These are phyloP conservation scores for Chaitophorus viminalis DNA, from an alignment of 2,888 invertebrate genomes.

Conservation along the genomic window DNA sequence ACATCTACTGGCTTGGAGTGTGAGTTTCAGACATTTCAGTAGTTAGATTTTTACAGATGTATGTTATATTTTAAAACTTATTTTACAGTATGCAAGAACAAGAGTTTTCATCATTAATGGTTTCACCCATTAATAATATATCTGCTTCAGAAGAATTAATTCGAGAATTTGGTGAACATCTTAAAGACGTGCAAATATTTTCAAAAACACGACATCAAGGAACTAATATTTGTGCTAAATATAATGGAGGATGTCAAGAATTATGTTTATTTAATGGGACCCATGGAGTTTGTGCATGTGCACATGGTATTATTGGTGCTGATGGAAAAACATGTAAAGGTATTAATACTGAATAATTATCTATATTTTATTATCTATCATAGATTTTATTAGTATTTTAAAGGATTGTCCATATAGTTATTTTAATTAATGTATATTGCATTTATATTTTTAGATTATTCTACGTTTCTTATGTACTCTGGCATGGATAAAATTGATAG, in stretches of 20 bases:
- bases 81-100: conserved; percentile 46
- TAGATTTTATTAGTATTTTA: background rate
- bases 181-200: conserved; percentile 67
- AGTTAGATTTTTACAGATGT: background rate
- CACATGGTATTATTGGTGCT: conserved; percentile 78
- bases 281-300: conserved; percentile 79
- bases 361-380: background rate
- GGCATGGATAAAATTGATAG: conserved; percentile 84
- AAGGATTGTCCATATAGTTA: too few relatives aligned
- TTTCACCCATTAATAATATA: conserved; percentile 69
- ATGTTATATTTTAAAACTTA: background rate
- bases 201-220: conserved; percentile 71
- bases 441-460: conserved; percentile 73
- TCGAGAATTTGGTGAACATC: conserved; percentile 63
- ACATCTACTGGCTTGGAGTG: conserved; percentile 57
- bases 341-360: conserved; percentile 64
- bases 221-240: conserved; percentile 74
- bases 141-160: conserved; percentile 67
- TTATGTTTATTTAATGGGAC: conserved; percentile 81
- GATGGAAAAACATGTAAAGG: conserved; percentile 77
- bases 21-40: background rate
- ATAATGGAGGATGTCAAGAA: conserved; percentile 81
- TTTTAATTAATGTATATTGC: conserved; percentile 37
- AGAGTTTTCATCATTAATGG: conserved; percentile 49
- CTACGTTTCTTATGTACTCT: conserved; percentile 86